Base-by-base conservation (phyloP, 2,797 vertebrate species). In the Chaetophractus vellerosus region DNA sequence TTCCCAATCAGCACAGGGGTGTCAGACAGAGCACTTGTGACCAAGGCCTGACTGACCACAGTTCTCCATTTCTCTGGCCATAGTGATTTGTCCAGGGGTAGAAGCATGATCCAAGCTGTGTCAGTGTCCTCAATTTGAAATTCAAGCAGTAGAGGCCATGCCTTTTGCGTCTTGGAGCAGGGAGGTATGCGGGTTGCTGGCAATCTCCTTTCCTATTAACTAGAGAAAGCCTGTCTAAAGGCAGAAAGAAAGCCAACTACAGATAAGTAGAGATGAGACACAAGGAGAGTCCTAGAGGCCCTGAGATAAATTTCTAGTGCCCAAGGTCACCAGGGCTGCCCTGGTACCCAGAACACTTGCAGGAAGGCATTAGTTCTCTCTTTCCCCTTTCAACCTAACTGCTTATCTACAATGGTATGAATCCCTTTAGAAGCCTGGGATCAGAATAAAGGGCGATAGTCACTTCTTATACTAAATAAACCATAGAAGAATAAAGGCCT, bases 111-210 rank as follows among this genome's bases (percentile, higher is more conserved):
- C 41, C 33, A 55, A 88, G 68, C 4, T 55, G 26, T 64, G 15
- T 84, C 36, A 68, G 31, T 26, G 8, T 28, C 55, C 52, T 93
- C 24, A 84, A 55, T 57, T 61, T 85, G 36, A 68, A 81, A n/a
- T 94, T 88, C 48, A 9, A 81, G 88, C 41, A 95, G 63, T 7
- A 88, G 50, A 66, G 63, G 68, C 50, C 19, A 88, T 75, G n/a
- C 24, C 14, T 28, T 84, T 74, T 63, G 28, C 80, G 87, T 91
- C 69, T 84, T 48, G 82, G 68, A 88, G 45, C 86, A 28, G 31
- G 38, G 61, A 90, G 50, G 31, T 41, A 14, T 28, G 45, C 52
- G 36, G 33, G 26, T 18, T 83, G 52, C 74, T 64, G n/a, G n/a
- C 61, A 28, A 57, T 19, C 26, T 52, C 71, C 76, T 68, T 72